Conservation (phyloP, 2,797 vertebrate genomes). For the Eulemur albifrons region DNA sequence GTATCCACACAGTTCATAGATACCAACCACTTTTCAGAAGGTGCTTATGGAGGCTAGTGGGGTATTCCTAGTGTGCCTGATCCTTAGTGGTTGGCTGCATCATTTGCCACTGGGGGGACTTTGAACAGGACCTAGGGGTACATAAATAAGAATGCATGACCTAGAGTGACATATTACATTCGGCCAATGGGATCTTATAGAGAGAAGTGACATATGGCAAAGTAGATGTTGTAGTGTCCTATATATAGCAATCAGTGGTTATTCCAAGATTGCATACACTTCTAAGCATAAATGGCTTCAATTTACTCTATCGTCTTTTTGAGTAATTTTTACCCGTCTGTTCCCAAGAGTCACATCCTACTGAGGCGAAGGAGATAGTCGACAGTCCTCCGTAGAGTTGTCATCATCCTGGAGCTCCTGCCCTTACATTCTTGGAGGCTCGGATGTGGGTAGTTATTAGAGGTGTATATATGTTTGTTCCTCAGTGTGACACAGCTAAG, state of each 20-base stretch:
- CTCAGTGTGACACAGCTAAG: not conserved
- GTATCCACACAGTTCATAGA: not conserved
- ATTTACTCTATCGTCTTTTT: not conserved
- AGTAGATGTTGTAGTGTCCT: not conserved
- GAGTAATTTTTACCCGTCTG: not conserved
- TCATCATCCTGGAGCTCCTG: accelerated
- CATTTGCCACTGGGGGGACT: not conserved
- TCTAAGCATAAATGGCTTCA: not conserved
- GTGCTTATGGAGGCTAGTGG: too few relatives aligned
- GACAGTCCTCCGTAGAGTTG: accelerated
- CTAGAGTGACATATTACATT: not conserved
- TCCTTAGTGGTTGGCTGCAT: not conserved
- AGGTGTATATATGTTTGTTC: not conserved
- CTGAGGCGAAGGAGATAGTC: accelerated
- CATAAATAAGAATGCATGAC: not conserved
- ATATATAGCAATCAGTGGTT: not conserved
- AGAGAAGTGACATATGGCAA: accelerated
- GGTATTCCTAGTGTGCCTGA: not conserved
- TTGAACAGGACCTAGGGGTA: not conserved
- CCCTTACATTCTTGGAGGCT: accelerated
- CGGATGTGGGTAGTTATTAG: too few relatives aligned
- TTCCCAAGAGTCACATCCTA: not conserved
- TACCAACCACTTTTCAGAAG: not conserved
- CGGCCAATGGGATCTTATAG: not conserved
- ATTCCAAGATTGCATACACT: not conserved